Percentiles rank a stretch among this genome's conserved stretches.
These are phyloP conservation scores for Alligator mississippiensis DNA, from an alignment of 2,113 vertebrate genomes.

Conservation along the genomic window DNA sequence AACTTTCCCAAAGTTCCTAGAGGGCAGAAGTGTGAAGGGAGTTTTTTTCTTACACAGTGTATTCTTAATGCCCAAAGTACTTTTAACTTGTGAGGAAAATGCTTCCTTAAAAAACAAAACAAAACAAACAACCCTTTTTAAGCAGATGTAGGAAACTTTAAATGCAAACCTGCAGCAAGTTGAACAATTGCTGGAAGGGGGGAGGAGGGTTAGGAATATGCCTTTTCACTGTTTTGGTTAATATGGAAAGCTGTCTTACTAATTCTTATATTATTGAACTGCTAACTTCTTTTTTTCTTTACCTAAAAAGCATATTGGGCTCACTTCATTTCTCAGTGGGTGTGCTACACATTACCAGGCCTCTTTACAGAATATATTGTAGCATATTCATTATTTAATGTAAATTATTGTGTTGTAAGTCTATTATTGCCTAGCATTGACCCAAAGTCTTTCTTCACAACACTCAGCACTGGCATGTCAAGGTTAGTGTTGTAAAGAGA, in stretches of 20 bases:
- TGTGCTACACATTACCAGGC: background rate
- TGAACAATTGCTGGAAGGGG: background rate
- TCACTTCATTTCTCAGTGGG: background rate
- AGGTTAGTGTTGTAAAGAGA: constrained; percentile 61
- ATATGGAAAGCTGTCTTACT: constrained; percentile 4
- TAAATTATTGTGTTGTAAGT: background rate
- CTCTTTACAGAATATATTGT: background rate
- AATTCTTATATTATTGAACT: background rate
- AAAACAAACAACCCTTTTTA: background rate
- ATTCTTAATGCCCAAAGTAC: background rate
- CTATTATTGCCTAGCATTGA: constrained; percentile 49
- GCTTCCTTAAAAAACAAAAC: constrained; percentile 23
- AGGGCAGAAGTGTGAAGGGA: background rate
- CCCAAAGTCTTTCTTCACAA: constrained; percentile 67
- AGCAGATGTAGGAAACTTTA: background rate
- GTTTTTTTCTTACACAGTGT: background rate
- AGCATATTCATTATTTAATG: background rate
- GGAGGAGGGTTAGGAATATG: background rate
- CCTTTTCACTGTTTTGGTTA: background rate
- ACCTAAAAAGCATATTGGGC: background rate
- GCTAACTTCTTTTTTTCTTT: background rate
- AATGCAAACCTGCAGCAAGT: background rate
- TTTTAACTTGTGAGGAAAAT: background rate
- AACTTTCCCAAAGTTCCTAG: background rate
- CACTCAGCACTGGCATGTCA: constrained; percentile 67